These are phyloP conservation scores for Andrena hattorfiana DNA, from an alignment of 2,888 invertebrate genomes.

Conservation along the genomic window DNA sequence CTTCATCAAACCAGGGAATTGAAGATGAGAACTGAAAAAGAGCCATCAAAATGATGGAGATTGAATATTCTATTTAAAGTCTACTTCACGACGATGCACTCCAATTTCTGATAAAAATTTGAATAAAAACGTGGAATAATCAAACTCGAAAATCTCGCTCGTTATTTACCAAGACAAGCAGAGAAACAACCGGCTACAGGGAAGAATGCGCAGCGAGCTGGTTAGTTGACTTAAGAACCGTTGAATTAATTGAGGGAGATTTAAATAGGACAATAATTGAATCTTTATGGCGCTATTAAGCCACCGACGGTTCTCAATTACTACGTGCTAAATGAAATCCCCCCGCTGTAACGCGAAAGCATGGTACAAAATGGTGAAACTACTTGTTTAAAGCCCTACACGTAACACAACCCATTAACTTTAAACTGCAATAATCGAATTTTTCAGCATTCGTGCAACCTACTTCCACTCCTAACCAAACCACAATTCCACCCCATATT, in stretches of 20 bases:
- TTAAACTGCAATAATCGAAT: neutral
- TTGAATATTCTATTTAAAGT: neutral
- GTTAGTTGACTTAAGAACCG: slow-evolving; percentile 38
- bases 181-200: neutral
- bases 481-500: too few species aligned
- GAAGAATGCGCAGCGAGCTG: slow-evolving; percentile 33
- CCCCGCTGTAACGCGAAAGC: neutral
- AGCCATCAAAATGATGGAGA: neutral
- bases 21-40: neutral
- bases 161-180: slow-evolving; percentile 10
- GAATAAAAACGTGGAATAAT: slow-evolving; percentile 3
- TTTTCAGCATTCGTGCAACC: too few species aligned
- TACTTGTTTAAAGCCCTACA: neutral
- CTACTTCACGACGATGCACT: neutral
- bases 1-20: too few species aligned
- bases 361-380: neutral
- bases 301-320: slow-evolving; percentile 40
- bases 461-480: too few species aligned
- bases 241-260: slow-evolving; percentile 42
- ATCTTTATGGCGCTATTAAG: slow-evolving; percentile 41
- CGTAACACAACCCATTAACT: neutral
- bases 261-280: slow-evolving; percentile 50
- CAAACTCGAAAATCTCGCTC: slow-evolving; percentile 18
- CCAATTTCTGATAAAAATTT: neutral
- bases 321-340: slow-evolving; percentile 30